Base-by-base conservation (phyloP, 2,797 vertebrate species). In the Silurus lanzhouensis region DNA sequence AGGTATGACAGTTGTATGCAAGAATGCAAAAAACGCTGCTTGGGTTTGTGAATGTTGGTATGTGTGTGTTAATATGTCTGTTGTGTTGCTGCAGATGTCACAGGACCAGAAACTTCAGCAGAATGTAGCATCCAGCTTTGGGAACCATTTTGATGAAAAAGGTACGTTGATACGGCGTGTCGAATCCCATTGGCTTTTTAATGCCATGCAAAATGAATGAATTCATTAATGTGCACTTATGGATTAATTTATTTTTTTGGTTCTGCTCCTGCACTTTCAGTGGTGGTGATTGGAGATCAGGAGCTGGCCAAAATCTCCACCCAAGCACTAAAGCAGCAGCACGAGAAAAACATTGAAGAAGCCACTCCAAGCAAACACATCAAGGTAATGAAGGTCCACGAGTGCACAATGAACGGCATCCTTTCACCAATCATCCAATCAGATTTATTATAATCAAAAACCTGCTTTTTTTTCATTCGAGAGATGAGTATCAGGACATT, bases 321-420 rank as follows among this genome's bases (percentile, higher is more conserved):
- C 66, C 96, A 98, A 92, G 94, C 96, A 92, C 96, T 99, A 93
- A 99, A 98, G 92, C 92, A 99, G 89, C 97, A 98, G 79, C 97
- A 97, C 93, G 98, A 99, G 92, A 98, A 95, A 93, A 96, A 93
- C 75, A 94, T 95, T 75, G 95, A 94, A 89, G 95, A 95, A 87
- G 92, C 93, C 58, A 88, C 92, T 48, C 92, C 97, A 90, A 93
- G 94, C 88, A 99, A 97, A 92, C 96, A 97, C 92, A 93, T 96
- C 90, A 99, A 99, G 97, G 98, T 99, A 96, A 93, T 86, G 79
- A 92, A 88, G 20, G 44, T 13, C 25, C 2, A 66, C 52, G 17
- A n/a, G 25, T 52, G 64, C 15, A n/a, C 68, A 52, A 15, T 17
- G 15, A 22, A 55, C 14, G 4, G 9, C 19, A 2, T 46, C 6